These are phyloP conservation scores for Tachina grossa DNA, from an alignment of 2,888 invertebrate genomes.

Conservation along the genomic window DNA sequence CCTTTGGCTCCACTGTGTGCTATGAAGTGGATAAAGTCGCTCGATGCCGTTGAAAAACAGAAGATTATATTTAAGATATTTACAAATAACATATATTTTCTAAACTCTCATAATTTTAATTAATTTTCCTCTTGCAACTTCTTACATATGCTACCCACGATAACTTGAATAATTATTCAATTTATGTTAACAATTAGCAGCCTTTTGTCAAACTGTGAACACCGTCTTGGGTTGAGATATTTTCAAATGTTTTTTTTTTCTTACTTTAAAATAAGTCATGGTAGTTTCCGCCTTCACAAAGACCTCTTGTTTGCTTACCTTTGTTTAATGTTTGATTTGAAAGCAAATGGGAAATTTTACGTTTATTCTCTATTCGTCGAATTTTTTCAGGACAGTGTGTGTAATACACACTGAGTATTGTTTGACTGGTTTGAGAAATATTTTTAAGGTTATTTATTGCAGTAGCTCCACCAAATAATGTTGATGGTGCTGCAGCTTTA, in stretches of 20 bases:
- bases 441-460: conserved; percentile 29
- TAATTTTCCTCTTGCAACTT: no score
- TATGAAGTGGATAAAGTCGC: no score
- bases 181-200: conserved; percentile 22
- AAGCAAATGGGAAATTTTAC: neutral
- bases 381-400: neutral
- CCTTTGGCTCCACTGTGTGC: no score
- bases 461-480: neutral
- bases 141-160: no score
- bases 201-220: neutral
- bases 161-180: neutral
- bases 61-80: no score
- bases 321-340: conserved; percentile 21
- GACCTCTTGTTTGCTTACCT: conserved; percentile 17
- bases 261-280: conserved; percentile 29
- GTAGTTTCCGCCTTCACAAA: conserved; percentile 18
- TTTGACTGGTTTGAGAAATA: neutral
- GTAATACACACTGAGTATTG: neutral
- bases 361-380: neutral
- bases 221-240: neutral
- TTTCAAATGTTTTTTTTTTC: conserved; percentile 9
- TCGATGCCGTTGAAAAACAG: no score
- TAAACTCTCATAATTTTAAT: no score
- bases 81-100: no score
- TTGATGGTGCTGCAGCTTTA: conserved; percentile 23